Base-by-base conservation (phyloP, 2,113 vertebrate species). In the Sceloporus tristichus region DNA sequence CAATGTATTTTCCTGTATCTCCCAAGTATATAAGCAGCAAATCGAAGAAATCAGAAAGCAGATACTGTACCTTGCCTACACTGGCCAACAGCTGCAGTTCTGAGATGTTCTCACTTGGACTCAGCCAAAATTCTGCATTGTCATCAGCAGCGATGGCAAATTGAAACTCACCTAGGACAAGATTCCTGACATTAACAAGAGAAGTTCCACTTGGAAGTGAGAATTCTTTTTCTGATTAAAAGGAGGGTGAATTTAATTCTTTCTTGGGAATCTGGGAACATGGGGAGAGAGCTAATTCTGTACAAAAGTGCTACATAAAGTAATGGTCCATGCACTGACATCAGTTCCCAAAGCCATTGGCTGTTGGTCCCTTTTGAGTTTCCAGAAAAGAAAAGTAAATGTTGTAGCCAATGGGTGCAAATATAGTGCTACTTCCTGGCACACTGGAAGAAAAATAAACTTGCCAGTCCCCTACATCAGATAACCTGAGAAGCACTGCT, bases 121-220 rank as follows among this genome's bases (percentile, higher is more conserved):
- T 99, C 91, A 99, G 96, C 99, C 99, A 99, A 91, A 99, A 98
- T 85, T 99, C 98, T 0, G 98, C 98, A 79, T 99, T 99, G 96
- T 99, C 98, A 74, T 98, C 97, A 0, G 98, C 98, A 86, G 98
- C 98, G 81, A 99, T 94, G 66, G 98, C 98, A 96, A 99, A 99
- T 92, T 98, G 96, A 94, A 98, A 98, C 42, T 98, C 96, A 85
- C 98, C 99, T 99, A 95, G 81, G 0, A 1, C 92, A 88, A 95
- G 74, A 95, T 18, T 82, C 27, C 85, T 70, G 79, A 83, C 48
- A 14, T 93, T 9, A 89, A 91, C 90, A 0, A 73, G 23, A 91
- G 68, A 82, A 73, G 48, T 66, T 5, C 14, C 42, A 23, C 38
- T 34, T 4, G 16, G 21, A 84, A 71, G 80, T 27, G 87, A 89